Conservation (phyloP, 2,797 vertebrate genomes). For the Xenentodon cancila region DNA sequence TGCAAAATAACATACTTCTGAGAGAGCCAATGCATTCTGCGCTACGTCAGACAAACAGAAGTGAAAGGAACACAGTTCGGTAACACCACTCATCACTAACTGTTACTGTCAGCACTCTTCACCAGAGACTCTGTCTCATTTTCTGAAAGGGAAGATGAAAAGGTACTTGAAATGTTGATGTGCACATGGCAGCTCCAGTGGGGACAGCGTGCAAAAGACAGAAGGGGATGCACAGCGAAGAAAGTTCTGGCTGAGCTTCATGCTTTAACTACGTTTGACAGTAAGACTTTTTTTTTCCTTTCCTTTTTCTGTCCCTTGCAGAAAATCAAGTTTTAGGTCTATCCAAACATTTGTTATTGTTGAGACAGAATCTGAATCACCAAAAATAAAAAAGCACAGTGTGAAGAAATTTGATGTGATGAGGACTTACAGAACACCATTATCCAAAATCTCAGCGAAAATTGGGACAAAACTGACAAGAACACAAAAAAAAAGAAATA, state of each 20-base stretch:
- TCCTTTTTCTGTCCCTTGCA: constrained; percentile 32
- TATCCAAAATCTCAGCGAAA: constrained; percentile 26
- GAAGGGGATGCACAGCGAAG: constrained; percentile 31
- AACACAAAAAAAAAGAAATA: constrained; percentile 22
- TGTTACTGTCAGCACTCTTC: constrained; percentile 75
- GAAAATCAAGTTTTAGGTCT: constrained; percentile 24
- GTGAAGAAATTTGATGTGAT: constrained; percentile 25
- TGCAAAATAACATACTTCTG: constrained; percentile 29
- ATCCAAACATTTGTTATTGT: constrained; percentile 13
- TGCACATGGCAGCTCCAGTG: constrained; percentile 50
- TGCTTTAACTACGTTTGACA: constrained; percentile 60
- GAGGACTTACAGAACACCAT: constrained; percentile 5
- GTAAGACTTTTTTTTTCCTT: background rate
- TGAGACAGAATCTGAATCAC: constrained; percentile 19
- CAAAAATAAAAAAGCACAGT: constrained; percentile 11
- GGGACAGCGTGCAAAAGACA: constrained; percentile 48
- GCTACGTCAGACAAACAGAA: constrained; percentile 58
- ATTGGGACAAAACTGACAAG: constrained; percentile 33
- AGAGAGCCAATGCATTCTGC: constrained; percentile 34
- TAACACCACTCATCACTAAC: constrained; percentile 62
- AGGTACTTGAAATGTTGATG: constrained; percentile 72
- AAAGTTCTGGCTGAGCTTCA: constrained; percentile 34
- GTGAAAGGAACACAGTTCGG: constrained; percentile 49
- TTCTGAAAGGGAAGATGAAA: constrained; percentile 78
- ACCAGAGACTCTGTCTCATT: constrained; percentile 71